Evolutionary conservation across 2,888 invertebrate genomes (phyloP), one percentile per base, ranked within the genome.

Genomic region (Ennomos erosarius): DNA sequence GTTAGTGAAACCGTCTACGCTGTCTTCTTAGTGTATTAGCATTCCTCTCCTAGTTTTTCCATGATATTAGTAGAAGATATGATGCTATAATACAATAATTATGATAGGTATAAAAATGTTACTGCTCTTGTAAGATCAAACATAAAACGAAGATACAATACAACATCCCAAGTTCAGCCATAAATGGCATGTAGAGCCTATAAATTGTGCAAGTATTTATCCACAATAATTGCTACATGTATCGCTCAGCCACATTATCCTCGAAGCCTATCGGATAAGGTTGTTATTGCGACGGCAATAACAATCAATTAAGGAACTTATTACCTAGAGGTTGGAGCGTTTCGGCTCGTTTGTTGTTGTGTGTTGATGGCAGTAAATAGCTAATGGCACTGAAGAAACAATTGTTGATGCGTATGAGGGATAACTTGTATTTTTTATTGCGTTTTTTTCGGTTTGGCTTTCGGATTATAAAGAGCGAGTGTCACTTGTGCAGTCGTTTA

Each of bases 221-320:
- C 52, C 52, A 26, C 43, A 55, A 51, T 55, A 49, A 55, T 56
- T 49, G 46, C 33, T 26, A 26, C 61, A 55, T 54, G 62, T 55
- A 55, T 50, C 55, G 45, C 42, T 59, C 55, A 59, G 59, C 55
- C 42, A 51, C 54, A 54, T 56, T 66, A 55, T 70, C 58, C 61
- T 26, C 55, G 54, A 55, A 74, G 75, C 68, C 65, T 69, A 69
- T 73, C 53, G 46, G 57, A 37, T 62, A 51, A 51, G 55, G 68
- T 64, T 73, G 70, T 74, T 75, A 75, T 61, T 68, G 69, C 71
- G 68, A 68, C 63, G 35, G 78, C 77, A 76, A 80, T 85, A 84
- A 82, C 85, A 84, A 86, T 87, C 85, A 85, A 86, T 86, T 83
- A 85, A 73, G 71, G 71, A 80, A 80, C 75, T 82, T 85, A 84